These are phyloP conservation scores for Rhabdornis inornatus DNA, from an alignment of 2,113 vertebrate species.

Conservation along the genomic window DNA sequence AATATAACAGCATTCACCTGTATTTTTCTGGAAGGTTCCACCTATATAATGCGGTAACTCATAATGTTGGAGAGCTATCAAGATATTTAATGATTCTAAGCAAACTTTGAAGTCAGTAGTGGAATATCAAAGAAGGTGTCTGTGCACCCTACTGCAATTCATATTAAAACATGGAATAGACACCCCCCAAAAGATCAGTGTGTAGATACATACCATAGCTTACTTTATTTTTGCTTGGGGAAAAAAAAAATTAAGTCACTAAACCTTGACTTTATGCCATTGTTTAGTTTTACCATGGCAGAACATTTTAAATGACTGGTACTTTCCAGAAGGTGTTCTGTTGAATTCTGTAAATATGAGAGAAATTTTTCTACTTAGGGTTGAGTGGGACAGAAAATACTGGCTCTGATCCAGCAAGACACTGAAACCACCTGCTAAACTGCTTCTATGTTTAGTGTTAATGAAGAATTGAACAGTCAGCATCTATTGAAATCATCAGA, in stretches of 20 bases:
- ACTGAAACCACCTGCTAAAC: background rate
- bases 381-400: background rate
- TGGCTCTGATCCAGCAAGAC: background rate
- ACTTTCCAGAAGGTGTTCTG: background rate
- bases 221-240: background rate
- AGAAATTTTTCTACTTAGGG: background rate
- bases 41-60: background rate
- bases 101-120: background rate
- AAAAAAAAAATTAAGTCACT: no score
- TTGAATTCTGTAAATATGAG: background rate
- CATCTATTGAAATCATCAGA: background rate
- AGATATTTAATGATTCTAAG: background rate
- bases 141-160: background rate
- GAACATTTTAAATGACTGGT: background rate
- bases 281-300: background rate
- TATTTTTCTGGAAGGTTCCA: background rate
- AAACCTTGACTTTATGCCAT: background rate
- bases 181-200: background rate
- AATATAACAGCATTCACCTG: background rate
- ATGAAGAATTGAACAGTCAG: background rate
- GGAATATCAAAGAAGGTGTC: background rate
- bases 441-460: background rate
- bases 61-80: background rate
- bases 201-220: accelerated
- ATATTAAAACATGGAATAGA: background rate